Evolutionary conservation across 2,797 vertebrate genomes (phyloP).

Genomic region (Alfaro cultratus): DNA sequence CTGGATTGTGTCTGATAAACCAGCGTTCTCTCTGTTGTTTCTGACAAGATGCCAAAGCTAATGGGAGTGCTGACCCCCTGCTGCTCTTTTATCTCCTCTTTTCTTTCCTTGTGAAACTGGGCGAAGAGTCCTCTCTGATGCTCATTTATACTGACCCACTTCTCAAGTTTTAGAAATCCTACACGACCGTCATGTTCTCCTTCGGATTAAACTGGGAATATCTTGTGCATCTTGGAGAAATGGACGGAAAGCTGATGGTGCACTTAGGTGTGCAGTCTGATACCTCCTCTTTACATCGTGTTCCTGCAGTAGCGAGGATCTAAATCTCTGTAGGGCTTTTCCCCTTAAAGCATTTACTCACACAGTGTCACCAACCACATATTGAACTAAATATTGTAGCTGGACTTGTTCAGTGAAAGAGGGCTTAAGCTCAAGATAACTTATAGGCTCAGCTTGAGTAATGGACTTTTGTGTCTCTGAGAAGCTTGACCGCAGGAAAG

Average conservation of each 20-base stretch:
- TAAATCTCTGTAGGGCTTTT: conserved; percentile 25
- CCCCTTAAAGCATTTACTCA: conserved; percentile 24
- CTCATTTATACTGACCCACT: conserved; percentile 12
- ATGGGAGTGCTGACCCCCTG: conserved; percentile 9
- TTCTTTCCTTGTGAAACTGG: conserved; percentile 21
- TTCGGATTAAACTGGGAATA: conserved; percentile 9
- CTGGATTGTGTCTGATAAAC: conserved; percentile 26
- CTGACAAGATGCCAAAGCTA: conserved; percentile 49
- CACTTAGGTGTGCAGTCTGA: conserved; percentile 14
- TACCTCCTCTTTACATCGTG: not conserved
- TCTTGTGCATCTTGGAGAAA: conserved; percentile 7
- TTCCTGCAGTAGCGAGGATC: not conserved
- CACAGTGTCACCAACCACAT: conserved; percentile 43
- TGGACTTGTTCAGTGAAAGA: conserved; percentile 57
- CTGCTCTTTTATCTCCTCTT: conserved; percentile 20
- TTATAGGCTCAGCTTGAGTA: conserved; percentile 66
- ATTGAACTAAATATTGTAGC: conserved; percentile 57
- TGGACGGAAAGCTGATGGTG: conserved; percentile 11
- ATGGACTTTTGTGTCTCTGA: conserved; percentile 74
- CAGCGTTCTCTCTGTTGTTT: conserved; percentile 23
- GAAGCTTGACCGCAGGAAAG: conserved; percentile 64
- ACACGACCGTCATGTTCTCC: conserved; percentile 6
- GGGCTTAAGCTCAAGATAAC: conserved; percentile 66
- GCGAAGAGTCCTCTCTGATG: conserved; percentile 10
- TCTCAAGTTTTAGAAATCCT: conserved; percentile 12